Evolutionary conservation across 2,113 vertebrate genomes (phyloP).

Genomic region (Nestor notabilis): DNA sequence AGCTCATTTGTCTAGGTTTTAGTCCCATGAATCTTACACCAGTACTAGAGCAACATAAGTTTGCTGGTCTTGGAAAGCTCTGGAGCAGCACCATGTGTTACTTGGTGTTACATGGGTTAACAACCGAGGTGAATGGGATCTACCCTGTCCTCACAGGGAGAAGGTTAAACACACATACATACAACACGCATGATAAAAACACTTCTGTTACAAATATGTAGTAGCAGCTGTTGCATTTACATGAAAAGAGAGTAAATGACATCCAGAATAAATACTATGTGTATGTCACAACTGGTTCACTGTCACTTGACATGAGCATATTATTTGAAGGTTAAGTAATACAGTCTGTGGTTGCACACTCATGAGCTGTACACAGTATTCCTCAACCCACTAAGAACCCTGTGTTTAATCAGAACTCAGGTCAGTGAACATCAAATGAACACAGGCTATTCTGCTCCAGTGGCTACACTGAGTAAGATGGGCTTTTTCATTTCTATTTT

Average conservation of each 20-base stretch:
- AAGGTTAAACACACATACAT: not conserved
- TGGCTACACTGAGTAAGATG: not conserved
- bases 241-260: not conserved
- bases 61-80: not conserved
- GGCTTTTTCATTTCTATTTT: not conserved
- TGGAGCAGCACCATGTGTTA: not conserved
- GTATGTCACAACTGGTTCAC: not conserved
- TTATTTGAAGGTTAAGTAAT: not conserved
- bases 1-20: not conserved
- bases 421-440: not conserved
- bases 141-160: not conserved
- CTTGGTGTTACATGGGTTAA: not conserved
- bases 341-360: not conserved
- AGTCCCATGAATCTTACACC: not conserved
- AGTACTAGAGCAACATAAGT: not conserved
- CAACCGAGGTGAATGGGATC: rapidly evolving
- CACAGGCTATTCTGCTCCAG: not conserved
- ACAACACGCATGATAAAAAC: not conserved
- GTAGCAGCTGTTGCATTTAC: not conserved
- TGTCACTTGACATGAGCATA: not conserved
- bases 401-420: not conserved
- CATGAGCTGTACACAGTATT: not conserved
- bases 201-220: not conserved
- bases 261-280: not conserved
- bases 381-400: not conserved